A percentile compares a stretch with the other conserved stretches of the same genome.
Conservation (phyloP, 2,888 invertebrate species). For the Zeuzera pyrina region DNA sequence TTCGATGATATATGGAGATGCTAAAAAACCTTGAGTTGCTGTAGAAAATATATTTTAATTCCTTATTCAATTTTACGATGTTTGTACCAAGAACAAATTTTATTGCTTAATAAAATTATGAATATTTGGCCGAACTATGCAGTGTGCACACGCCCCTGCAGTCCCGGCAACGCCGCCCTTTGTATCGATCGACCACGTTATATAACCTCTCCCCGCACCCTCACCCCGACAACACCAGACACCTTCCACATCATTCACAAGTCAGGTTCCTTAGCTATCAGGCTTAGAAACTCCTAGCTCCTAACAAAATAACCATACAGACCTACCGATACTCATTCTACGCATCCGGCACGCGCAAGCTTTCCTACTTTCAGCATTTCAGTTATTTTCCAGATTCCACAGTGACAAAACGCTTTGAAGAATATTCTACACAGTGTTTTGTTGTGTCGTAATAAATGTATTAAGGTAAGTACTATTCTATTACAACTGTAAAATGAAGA, state of each 20-base stretch:
- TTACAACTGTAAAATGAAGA: no score
- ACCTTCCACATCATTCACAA: slow-evolving; percentile 43
- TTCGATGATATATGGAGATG: no score
- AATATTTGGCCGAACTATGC: no score
- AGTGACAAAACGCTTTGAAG: slow-evolving; percentile 27
- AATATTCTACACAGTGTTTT: slow-evolving; percentile 30
- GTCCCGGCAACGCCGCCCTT: slow-evolving; percentile 30
- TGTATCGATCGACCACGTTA: slow-evolving; percentile 57
- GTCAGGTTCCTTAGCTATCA: slow-evolving; percentile 35
- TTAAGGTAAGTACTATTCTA: slow-evolving; percentile 61
- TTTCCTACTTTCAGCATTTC: slow-evolving; percentile 23
- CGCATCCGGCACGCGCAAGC: slow-evolving; percentile 39
- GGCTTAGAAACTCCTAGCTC: slow-evolving; percentile 19
- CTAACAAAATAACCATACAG: no score
- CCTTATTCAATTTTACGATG: no score
- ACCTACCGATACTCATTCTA: slow-evolving; percentile 16
- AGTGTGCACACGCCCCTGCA: slow-evolving; percentile 35
- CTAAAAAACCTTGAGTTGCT: no score
- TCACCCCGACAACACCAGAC: slow-evolving; percentile 22
- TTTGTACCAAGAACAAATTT: no score
- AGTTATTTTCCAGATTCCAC: slow-evolving; percentile 42
- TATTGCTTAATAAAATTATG: no score
- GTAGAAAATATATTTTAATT: no score
- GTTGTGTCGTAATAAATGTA: slow-evolving; percentile 49
- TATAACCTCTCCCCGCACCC: slow-evolving; percentile 39